Evolutionary conservation across 53 echinoderm and acorn worm genomes (phyloP).

Genomic region (Echinarachnius parma): DNA sequence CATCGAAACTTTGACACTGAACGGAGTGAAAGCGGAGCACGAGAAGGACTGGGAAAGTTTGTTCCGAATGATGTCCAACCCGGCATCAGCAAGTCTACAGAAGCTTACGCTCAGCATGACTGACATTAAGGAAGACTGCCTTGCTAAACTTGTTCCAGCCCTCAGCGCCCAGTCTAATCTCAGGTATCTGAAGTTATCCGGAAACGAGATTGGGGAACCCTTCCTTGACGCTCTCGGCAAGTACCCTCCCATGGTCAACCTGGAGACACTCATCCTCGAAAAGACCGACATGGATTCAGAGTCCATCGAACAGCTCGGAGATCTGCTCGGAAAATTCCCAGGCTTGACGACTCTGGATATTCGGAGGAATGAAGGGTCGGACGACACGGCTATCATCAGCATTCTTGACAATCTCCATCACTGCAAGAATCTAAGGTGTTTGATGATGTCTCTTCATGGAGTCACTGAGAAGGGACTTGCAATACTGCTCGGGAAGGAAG

Average conservation of each 20-base stretch:
- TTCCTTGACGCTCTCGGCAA: constrained; percentile 35
- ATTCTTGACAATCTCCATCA: constrained; percentile 12
- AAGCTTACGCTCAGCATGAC: constrained; percentile 54
- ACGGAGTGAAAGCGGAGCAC: constrained; percentile 45
- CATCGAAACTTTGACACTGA: constrained; percentile 39
- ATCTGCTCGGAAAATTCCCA: constrained; percentile 31
- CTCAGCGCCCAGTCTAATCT: constrained; percentile 30
- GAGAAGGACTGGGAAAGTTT: constrained; percentile 38
- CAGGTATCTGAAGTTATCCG: constrained; percentile 49
- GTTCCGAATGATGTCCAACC: constrained; percentile 31
- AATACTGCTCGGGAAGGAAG: constrained; percentile 7
- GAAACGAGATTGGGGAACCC: constrained; percentile 45
- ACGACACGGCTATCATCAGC: constrained; percentile 29
- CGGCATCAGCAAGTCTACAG: constrained; percentile 17
- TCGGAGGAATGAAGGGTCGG: constrained; percentile 33
- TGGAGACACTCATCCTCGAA: constrained; percentile 52
- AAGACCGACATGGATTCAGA: constrained; percentile 38
- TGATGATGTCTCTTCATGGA: constrained; percentile 46
- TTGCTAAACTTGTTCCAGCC: constrained; percentile 34
- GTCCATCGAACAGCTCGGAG: constrained; percentile 27
- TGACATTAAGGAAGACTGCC: constrained; percentile 17
- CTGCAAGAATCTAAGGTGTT: constrained; percentile 1
- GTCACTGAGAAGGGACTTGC: constrained; percentile 39
- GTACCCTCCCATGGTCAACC: constrained; percentile 6
- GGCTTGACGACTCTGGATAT: constrained; percentile 36